These are phyloP conservation scores for Caerostris darwini DNA, from an alignment of 1,140 invertebrate genomes.

Conservation along the genomic window DNA sequence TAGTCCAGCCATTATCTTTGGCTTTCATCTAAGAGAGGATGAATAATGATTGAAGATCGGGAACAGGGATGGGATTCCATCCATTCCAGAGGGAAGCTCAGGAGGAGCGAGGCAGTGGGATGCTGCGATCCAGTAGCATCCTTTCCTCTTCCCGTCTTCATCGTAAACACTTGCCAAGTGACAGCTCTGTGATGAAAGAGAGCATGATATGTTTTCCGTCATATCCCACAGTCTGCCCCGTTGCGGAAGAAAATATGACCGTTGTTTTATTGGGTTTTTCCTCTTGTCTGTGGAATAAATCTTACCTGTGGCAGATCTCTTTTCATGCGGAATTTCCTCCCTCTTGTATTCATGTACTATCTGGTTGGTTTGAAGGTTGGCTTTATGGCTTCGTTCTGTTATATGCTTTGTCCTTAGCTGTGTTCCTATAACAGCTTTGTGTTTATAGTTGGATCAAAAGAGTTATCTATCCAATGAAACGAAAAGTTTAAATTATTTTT, in stretches of 20 bases:
- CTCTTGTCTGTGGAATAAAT: slow-evolving; percentile 17
- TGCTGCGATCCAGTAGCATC: neutral
- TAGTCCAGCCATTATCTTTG: slow-evolving; percentile 73
- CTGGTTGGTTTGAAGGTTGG: neutral
- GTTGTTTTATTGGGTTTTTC: slow-evolving; percentile 68
- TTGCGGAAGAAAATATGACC: slow-evolving; percentile 54
- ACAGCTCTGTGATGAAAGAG: slow-evolving; percentile 57
- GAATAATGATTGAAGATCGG: slow-evolving; percentile 75
- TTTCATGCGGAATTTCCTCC: neutral
- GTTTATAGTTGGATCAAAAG: no score
- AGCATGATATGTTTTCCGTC: slow-evolving; percentile 59
- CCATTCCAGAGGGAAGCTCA: slow-evolving; percentile 42
- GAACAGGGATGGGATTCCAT: slow-evolving; percentile 55
- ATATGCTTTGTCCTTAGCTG: neutral
- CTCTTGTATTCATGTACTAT: neutral
- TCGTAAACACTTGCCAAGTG: slow-evolving; percentile 75
- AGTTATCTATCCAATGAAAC: no score
- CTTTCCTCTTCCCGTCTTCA: slow-evolving; percentile 31
- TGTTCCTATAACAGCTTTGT: neutral
- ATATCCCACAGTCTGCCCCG: neutral
- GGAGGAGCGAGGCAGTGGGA: slow-evolving; percentile 15
- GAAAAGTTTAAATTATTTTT: no score
- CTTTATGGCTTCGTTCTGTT: neutral
- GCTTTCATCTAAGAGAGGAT: slow-evolving; percentile 73
- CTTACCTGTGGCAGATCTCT: slow-evolving; percentile 6